These are phyloP conservation scores for Nemotelus pantherinus DNA, from an alignment of 2,888 invertebrate species.

Conservation along the genomic window DNA sequence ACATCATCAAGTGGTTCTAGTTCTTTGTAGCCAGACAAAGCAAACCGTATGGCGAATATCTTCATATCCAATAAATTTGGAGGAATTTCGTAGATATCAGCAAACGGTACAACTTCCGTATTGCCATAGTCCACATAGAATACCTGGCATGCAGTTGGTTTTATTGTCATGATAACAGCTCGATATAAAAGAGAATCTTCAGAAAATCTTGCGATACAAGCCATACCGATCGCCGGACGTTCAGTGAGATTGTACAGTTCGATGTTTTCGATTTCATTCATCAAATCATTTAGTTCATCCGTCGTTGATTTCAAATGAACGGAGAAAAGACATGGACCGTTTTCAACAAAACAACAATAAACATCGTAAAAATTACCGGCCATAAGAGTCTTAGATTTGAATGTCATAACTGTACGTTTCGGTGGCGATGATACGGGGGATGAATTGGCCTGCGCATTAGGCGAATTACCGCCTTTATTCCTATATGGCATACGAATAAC, in stretches of 20 bases:
- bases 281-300: constrained; percentile 72
- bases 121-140: constrained; percentile 86
- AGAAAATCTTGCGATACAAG: constrained; percentile 78
- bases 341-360: constrained; percentile 79
- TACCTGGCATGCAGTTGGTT: constrained; percentile 77
- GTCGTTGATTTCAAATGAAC: constrained; percentile 75
- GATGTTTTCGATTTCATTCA: constrained; percentile 76
- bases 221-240: constrained; percentile 78
- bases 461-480: constrained; percentile 46
- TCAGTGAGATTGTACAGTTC: constrained; percentile 72
- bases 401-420: constrained; percentile 57
- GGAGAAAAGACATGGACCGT: constrained; percentile 81
- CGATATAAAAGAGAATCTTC: constrained; percentile 77
- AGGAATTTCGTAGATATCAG: constrained; percentile 80
- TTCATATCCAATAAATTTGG: constrained; percentile 75
- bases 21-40: constrained; percentile 76
- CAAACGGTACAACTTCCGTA: constrained; percentile 75
- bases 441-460: constrained; percentile 28
- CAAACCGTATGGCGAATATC: constrained; percentile 80
- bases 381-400: constrained; percentile 65
- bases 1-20: constrained; percentile 67
- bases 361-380: constrained; percentile 73
- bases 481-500: constrained; percentile 55
- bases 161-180: constrained; percentile 79
- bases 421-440: constrained; percentile 63